Percentiles rank a stretch among this genome's conserved stretches.
These are phyloP conservation scores for Pipistrellus pipistrellus DNA, from an alignment of 2,797 vertebrate genomes.

Conservation along the genomic window DNA sequence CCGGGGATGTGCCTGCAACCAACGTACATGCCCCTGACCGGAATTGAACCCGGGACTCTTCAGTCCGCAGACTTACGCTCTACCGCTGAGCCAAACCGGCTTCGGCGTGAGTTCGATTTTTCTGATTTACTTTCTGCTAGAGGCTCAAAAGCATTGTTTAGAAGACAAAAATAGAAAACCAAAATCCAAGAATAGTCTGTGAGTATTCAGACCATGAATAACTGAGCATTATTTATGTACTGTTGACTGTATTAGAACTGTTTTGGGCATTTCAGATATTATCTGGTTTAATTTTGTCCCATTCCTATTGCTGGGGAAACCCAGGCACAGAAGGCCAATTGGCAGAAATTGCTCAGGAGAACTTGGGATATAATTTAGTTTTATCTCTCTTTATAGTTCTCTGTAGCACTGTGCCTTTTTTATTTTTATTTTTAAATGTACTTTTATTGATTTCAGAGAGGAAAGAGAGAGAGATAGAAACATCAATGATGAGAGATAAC, in stretches of 20 bases:
- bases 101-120: not conserved
- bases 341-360: constrained; percentile 37
- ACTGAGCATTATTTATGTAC: constrained; percentile 1
- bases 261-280: constrained; percentile 17
- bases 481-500: too few relatives aligned
- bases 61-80: too few relatives aligned
- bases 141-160: not conserved
- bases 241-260: constrained; percentile 2
- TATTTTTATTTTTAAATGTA: too few relatives aligned
- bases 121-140: not conserved
- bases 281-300: not conserved
- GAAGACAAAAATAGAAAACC: not conserved
- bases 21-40: too few relatives aligned
- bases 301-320: constrained; percentile 30
- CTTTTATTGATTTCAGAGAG: too few relatives aligned
- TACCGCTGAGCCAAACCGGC: too few relatives aligned
- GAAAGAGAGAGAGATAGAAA: too few relatives aligned
- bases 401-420: constrained; percentile 4
- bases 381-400: constrained; percentile 23
- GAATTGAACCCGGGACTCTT: too few relatives aligned
- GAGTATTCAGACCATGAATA: not conserved
- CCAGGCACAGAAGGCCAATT: not conserved
- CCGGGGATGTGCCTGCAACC: too few relatives aligned
- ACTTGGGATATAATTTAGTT: constrained; percentile 20
- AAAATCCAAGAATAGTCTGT: constrained; percentile 1